Base-by-base conservation (phyloP, 2,888 invertebrate species). In the Xylota sylvarum region DNA sequence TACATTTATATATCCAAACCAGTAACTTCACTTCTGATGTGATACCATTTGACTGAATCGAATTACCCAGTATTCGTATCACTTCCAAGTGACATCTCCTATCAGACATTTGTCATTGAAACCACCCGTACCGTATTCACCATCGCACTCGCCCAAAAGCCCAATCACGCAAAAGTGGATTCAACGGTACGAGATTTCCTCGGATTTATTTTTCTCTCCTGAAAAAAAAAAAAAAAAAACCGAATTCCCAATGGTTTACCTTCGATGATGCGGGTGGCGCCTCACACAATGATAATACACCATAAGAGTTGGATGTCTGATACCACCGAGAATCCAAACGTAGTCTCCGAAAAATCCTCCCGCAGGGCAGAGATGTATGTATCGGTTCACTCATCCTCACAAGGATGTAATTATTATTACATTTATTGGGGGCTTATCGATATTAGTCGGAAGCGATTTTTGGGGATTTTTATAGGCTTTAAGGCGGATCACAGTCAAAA, bases 371-470 rank as follows among this genome's bases (percentile, higher is more conserved):
- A 76, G 69, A 27, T 64, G 69, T 62, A 79, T 50, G 62, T 76
- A 56, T 52, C 70, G 77, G 56, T 85, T 65, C 50, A 69, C 74
- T 70, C 62, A 80, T 74, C 84, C 80, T 70, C 32, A 56, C 64
- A 60, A 79, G 64, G 69, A 85, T 80, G 76, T 80, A 85, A 85
- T 85, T 81, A 85, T 85, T 85, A 85, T 81, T 77, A 74, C 76
- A 85, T 77, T 85, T 85, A 85, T 77, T 64, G 85, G 70, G 48
- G 70, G 76, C 81, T 85, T 85, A 85, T 85, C 81, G 85, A 85
- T 70, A 80, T 74, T 72, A 85, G 70, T 67, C 65, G 70, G 65
- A 85, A 77, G 64, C 69, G 65, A 72, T 81, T 65, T 72, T 83
- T 56, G 56, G 17, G 35, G 43, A 82, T 64, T 72, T 62, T 46